Base-by-base conservation (phyloP, 2,113 vertebrate genomes). In the Rhynchomys soricoides region DNA sequence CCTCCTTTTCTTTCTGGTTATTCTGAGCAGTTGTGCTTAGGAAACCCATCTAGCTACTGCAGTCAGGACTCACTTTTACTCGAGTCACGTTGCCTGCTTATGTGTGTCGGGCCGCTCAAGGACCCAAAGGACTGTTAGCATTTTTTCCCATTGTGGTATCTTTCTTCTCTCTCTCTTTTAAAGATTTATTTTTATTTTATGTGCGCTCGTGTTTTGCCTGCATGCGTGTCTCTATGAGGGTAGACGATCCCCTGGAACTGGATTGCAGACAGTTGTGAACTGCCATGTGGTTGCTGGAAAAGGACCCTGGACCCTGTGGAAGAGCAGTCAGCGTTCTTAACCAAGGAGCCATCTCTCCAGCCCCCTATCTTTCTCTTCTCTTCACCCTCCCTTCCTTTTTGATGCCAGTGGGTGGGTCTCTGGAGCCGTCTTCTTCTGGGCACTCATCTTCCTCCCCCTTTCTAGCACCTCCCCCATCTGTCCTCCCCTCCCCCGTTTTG, bases 391-490 rank as follows among this genome's bases (percentile, higher is more conserved):
- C 1, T 37, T 3, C 78, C 40, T 59, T 37, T 77, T 86, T 17
- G 0, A 59, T 24, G 0, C 87, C 62, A 48, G 50, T 81, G 75
- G 74, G 68, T 75, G 89, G 64, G 62, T 57, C 81, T 96, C 81
- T 89, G 95, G 78, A 88, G 68, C 68, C 74, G 59, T 77, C n/a
- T 93, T 91, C 89, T 94, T 95, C 73, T 87, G 92, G 90, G 59
- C 34, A 88, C 75, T 95, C 89, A 59, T 1, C 19, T 85, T 94
- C 37, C 37, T 57, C 78, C 52, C 37, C 21, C 12, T 43, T 55
- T 81, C 34, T n/a, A 37, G 78, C 17, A 24, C 16, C 70, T 68
- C 70, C 83, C 94, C 70, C 85, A 92, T 96, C 92, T 95, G 95
- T 93, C 96, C 97, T 88, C 37, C 89, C 15, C 85, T 94, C 79